A percentile compares a stretch with the other conserved stretches of the same genome.
These are phyloP conservation scores for Lycocerus yunnanus DNA, from an alignment of 2,888 invertebrate genomes.

Conservation along the genomic window DNA sequence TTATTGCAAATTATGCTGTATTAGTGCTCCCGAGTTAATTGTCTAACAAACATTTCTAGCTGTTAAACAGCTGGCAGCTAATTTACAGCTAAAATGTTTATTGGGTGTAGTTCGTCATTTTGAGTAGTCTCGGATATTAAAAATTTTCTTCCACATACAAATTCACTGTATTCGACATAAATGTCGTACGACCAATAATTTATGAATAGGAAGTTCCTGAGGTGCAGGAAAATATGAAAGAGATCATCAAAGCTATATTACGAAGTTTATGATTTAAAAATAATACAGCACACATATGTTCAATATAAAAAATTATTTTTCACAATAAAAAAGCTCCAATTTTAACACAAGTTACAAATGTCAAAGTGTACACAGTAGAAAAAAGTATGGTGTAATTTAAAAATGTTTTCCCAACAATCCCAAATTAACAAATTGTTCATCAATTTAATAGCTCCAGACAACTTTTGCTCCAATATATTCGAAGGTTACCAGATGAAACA, in stretches of 20 bases:
- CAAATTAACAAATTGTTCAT: too few species aligned
- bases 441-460: background rate
- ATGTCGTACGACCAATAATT: background rate
- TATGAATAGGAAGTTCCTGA: background rate
- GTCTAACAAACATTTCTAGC: too few species aligned
- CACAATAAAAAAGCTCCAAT: background rate
- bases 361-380: background rate
- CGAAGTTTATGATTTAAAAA: background rate
- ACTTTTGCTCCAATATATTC: background rate
- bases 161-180: background rate
- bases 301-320: background rate
- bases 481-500: background rate
- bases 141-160: too few species aligned
- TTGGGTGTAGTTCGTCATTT: too few species aligned
- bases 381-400: background rate
- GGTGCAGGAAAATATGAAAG: background rate
- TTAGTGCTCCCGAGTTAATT: too few species aligned
- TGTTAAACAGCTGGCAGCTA: too few species aligned
- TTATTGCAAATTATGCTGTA: too few species aligned
- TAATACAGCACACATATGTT: background rate
- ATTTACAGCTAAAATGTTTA: too few species aligned
- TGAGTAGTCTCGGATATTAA: too few species aligned
- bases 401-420: too few species aligned
- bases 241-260: background rate
- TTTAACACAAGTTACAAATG: background rate